Conservation (phyloP, 1,140 invertebrate species). For the Leptinotarsa texana region DNA sequence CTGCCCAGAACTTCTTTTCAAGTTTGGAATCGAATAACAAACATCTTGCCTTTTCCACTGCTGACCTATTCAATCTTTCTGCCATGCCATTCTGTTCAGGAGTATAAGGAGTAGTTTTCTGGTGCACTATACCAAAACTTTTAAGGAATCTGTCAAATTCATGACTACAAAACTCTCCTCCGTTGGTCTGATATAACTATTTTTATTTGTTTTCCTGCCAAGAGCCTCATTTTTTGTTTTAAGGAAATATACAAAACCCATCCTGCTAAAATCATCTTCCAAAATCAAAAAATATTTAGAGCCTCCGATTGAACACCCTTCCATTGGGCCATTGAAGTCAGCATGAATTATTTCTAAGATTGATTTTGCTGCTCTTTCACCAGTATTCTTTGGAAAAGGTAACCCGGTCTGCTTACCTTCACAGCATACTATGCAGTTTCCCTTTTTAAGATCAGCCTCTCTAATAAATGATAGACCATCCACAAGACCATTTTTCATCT, state of each 20-base stretch:
- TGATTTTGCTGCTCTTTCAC: constrained; percentile 31
- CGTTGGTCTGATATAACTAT: constrained; percentile 43
- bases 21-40: constrained; percentile 51
- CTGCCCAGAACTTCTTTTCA: constrained; percentile 53
- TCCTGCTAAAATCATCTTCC: constrained; percentile 53
- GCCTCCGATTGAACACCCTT: constrained; percentile 34
- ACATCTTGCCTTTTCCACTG: constrained; percentile 52
- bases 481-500: constrained; percentile 37
- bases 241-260: constrained; percentile 51
- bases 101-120: constrained; percentile 49
- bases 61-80: constrained; percentile 54
- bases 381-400: constrained; percentile 40
- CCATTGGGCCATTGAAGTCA: constrained; percentile 15
- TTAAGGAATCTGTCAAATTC: constrained; percentile 44
- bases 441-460: constrained; percentile 22
- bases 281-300: constrained; percentile 47
- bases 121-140: constrained; percentile 41
- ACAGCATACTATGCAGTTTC: constrained; percentile 46
- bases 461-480: constrained; percentile 32
- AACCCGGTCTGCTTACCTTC: constrained; percentile 48
- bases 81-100: constrained; percentile 56
- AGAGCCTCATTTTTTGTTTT: constrained; percentile 47
- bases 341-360: constrained; percentile 47
- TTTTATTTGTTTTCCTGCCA: constrained; percentile 49
- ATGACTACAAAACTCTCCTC: constrained; percentile 44